phyloP scores from a whole-genome alignment of 2,797 vertebrate species.

The Yasuhikotakia modesta region DNA sequence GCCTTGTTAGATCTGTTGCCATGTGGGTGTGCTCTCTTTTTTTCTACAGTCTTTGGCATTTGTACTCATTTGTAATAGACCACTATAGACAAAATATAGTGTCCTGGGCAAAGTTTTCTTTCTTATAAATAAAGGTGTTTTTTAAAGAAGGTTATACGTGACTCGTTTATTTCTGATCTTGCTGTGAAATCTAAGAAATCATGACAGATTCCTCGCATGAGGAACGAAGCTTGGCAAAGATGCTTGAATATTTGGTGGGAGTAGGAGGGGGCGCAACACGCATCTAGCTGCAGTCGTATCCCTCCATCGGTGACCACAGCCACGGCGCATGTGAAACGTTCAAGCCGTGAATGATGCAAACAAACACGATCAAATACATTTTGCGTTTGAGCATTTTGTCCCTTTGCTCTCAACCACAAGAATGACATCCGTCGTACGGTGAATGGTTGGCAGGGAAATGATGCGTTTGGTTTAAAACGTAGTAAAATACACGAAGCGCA shows the following conservation, averaged over 20 bases:
- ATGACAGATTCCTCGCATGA: conserved; percentile 63
- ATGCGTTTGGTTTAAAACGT: conserved; percentile 56
- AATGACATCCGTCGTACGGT: conserved; percentile 1
- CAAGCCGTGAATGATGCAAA: conserved; percentile 70
- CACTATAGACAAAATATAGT: too few species aligned
- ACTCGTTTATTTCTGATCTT: conserved; percentile 12
- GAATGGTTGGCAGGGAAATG: conserved; percentile 57
- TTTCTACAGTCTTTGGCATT: conserved; percentile 33
- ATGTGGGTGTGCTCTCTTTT: too few species aligned
- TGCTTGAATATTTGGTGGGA: conserved; percentile 68
- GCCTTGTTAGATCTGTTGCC: too few species aligned
- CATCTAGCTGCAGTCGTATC: conserved; percentile 70
- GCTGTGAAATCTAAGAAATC: conserved; percentile 50
- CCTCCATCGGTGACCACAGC: conserved; percentile 63
- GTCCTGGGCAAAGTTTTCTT: conserved; percentile 1
- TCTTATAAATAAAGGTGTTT: not conserved
- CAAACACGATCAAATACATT: too few species aligned
- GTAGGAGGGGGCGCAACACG: conserved; percentile 67
- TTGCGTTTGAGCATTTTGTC: not conserved
- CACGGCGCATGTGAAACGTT: conserved; percentile 64
- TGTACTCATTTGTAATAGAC: conserved; percentile 36
- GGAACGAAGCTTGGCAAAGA: conserved; percentile 63
- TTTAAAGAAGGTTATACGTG: not conserved
- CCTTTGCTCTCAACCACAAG: not conserved
- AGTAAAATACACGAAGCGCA: conserved; percentile 37